Conservation (phyloP, 53 echinoderm and acorn worm species). For the Glandiceps talaboti region DNA sequence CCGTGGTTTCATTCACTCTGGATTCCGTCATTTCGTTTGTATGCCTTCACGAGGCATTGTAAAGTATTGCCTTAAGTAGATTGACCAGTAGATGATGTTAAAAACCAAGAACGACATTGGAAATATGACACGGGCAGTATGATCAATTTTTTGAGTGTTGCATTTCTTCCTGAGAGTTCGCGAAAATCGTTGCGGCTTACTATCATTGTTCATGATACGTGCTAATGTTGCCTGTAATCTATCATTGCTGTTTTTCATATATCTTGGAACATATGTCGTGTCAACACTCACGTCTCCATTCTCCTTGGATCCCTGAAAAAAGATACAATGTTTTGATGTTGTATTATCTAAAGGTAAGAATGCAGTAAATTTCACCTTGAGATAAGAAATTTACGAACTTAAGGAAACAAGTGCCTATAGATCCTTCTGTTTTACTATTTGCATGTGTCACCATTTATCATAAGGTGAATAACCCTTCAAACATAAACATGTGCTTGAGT, state of each 20-base stretch:
- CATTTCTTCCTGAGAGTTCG: background rate
- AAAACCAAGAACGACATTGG: conserved; percentile 43
- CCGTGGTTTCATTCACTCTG: too few species aligned
- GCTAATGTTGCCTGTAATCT: background rate
- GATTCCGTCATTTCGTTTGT: too few species aligned
- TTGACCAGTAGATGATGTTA: conserved; percentile 51
- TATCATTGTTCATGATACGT: background rate
- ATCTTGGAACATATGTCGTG: background rate
- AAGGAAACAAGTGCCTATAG: too few species aligned
- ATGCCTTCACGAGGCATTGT: too few species aligned
- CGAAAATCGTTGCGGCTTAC: background rate
- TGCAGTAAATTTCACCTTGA: too few species aligned
- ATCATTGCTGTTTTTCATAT: background rate
- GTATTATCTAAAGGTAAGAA: background rate
- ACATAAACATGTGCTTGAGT: background rate
- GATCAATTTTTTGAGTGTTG: conserved; percentile 49
- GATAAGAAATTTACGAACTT: too few species aligned
- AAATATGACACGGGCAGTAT: conserved; percentile 33
- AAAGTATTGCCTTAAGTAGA: background rate
- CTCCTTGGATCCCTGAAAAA: background rate
- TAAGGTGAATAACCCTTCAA: background rate
- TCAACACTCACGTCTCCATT: background rate
- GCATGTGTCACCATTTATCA: too few species aligned
- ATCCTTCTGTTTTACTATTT: too few species aligned
- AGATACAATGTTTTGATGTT: too few species aligned